phyloP scores from a whole-genome alignment of 2,113 vertebrate species.

The Cryptoleucopteryx plumbea region DNA sequence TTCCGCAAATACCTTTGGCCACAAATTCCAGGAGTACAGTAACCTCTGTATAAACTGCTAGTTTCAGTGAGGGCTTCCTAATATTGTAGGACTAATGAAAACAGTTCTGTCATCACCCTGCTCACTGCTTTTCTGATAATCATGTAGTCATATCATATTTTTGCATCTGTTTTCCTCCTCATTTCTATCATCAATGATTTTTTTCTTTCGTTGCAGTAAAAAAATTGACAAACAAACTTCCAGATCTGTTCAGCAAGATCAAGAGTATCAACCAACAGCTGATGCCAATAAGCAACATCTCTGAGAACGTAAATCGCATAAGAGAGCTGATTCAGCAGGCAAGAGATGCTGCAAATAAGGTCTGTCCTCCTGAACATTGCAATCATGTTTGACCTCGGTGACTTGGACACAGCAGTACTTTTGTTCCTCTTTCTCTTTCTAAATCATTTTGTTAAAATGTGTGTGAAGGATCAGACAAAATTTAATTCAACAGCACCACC shows the following conservation, averaged over 20 bases:
- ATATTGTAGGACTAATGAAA: not conserved
- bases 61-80: not conserved
- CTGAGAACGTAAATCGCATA: slow-evolving; percentile 87
- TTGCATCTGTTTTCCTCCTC: not conserved
- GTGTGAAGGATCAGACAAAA: not conserved
- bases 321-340: slow-evolving; percentile 93
- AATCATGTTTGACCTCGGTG: not conserved
- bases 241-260: slow-evolving; percentile 85
- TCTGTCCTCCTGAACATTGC: slow-evolving; percentile 39
- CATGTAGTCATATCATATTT: not conserved
- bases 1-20: not conserved
- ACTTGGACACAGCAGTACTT: not conserved
- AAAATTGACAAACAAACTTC: slow-evolving; percentile 83
- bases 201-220: slow-evolving; percentile 74
- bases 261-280: slow-evolving; percentile 83
- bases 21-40: not conserved
- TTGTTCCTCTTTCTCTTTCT: not conserved
- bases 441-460: not conserved
- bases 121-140: not conserved
- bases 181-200: not conserved
- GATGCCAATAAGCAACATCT: slow-evolving; percentile 81
- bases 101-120: not conserved
- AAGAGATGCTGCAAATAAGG: slow-evolving; percentile 92
- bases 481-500: not conserved
- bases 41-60: not conserved